Percentiles rank a stretch among this genome's conserved stretches.
Evolutionary conservation across 2,888 invertebrate species (phyloP).

Genomic region (Pyrgus malvae): DNA sequence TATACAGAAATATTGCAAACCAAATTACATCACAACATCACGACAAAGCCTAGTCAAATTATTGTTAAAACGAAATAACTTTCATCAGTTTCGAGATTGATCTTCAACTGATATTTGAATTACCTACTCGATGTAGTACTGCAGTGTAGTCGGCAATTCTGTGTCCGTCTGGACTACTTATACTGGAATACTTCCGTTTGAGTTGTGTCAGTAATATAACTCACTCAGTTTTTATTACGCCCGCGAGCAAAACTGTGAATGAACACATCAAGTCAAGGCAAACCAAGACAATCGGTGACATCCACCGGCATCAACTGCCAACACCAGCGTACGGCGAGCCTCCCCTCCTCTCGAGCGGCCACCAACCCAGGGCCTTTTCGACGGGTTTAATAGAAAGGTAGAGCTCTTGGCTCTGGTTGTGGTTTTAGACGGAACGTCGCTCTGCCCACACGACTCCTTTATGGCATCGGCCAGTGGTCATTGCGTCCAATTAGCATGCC

Average conservation of each 20-base stretch:
- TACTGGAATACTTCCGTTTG: conserved; percentile 19
- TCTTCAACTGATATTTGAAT: no score
- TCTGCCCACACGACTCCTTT: conserved; percentile 70
- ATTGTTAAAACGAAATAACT: no score
- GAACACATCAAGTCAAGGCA: conserved; percentile 60
- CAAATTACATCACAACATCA: no score
- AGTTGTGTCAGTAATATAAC: conserved; percentile 14
- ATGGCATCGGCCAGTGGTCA: conserved; percentile 72
- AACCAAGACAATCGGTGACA: conserved; percentile 60
- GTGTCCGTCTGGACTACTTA: no score
- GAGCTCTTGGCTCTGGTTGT: conserved; percentile 48
- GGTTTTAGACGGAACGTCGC: conserved; percentile 67
- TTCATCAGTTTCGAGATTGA: no score
- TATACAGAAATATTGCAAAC: no score
- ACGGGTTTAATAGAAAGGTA: conserved; percentile 26
- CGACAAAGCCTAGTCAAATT: no score
- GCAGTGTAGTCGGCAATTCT: no score
- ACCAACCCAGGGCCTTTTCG: background rate
- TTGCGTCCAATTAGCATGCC: conserved; percentile 77
- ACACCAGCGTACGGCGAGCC: conserved; percentile 47
- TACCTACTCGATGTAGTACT: no score
- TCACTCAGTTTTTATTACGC: conserved; percentile 39
- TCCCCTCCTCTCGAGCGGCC: conserved; percentile 35
- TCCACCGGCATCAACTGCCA: conserved; percentile 44
- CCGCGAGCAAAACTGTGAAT: conserved; percentile 72